Percentiles rank a stretch among this genome's conserved stretches.
Evolutionary conservation across 2,888 invertebrate genomes (phyloP).

Genomic region (Tenthredo amoena): DNA sequence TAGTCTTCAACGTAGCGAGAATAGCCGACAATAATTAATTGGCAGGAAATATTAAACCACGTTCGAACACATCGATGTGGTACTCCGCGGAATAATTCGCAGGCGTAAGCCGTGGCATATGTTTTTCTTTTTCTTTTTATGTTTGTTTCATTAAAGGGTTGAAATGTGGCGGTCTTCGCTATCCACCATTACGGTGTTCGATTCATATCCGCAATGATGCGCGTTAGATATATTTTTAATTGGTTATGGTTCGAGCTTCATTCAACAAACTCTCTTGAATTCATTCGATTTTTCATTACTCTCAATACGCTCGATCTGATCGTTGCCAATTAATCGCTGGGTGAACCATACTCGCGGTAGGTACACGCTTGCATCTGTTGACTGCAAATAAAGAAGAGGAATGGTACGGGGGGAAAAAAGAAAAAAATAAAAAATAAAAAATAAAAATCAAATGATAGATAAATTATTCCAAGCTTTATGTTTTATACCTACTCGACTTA

Average conservation of each 20-base stretch:
- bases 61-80: background rate
- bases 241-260: background rate
- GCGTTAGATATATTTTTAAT: constrained; percentile 22
- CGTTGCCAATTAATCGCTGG: background rate
- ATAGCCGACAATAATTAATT: constrained; percentile 22
- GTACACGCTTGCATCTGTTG: background rate
- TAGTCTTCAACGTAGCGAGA: background rate
- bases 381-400: background rate
- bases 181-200: background rate
- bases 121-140: background rate
- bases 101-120: background rate
- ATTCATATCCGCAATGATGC: background rate
- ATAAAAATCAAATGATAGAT: background rate
- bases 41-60: background rate
- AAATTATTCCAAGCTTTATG: background rate
- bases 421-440: background rate
- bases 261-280: background rate
- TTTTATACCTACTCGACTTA: background rate
- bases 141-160: background rate
- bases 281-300: background rate
- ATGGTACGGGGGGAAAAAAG: background rate
- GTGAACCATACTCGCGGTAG: background rate
- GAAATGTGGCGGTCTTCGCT: background rate
- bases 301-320: background rate
- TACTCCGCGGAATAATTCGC: background rate